Percentiles rank a stretch among this genome's conserved stretches.
Evolutionary conservation across 2,797 vertebrate species (phyloP).

Genomic region (Sphenopsis melanotis): DNA sequence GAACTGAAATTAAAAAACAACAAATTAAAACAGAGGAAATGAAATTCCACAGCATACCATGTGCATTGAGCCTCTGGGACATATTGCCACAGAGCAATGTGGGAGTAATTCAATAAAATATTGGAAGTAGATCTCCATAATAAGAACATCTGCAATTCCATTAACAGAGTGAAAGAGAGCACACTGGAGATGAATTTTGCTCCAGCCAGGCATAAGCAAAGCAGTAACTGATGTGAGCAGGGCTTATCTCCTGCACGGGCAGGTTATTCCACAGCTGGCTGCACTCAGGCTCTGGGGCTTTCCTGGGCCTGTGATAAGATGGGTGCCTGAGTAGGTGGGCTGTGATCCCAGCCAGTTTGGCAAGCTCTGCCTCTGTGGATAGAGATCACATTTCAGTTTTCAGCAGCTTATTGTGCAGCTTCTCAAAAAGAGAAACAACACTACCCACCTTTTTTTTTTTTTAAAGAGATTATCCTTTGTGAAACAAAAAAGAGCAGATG

Average conservation of each 20-base stretch:
- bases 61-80: conserved; percentile 3
- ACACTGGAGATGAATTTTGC: not conserved
- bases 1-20: conserved; percentile 50
- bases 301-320: not conserved
- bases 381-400: not conserved
- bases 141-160: not conserved
- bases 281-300: not conserved
- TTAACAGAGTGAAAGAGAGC: not conserved
- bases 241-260: not conserved
- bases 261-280: not conserved
- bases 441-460: not conserved
- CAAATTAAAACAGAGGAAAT: conserved; percentile 44
- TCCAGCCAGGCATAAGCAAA: not conserved
- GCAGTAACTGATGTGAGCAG: not conserved
- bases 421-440: not conserved
- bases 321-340: conserved; percentile 36
- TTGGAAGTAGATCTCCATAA: conserved; percentile 15
- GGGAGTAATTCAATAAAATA: conserved; percentile 41
- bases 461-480: not conserved
- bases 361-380: not conserved
- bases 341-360: conserved; percentile 12
- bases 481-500: not conserved
- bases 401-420: not conserved
- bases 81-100: conserved; percentile 1
- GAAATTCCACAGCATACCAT: conserved; percentile 2